Conservation (phyloP, 2,113 vertebrate species). For the Stegostoma tigrinum region DNA sequence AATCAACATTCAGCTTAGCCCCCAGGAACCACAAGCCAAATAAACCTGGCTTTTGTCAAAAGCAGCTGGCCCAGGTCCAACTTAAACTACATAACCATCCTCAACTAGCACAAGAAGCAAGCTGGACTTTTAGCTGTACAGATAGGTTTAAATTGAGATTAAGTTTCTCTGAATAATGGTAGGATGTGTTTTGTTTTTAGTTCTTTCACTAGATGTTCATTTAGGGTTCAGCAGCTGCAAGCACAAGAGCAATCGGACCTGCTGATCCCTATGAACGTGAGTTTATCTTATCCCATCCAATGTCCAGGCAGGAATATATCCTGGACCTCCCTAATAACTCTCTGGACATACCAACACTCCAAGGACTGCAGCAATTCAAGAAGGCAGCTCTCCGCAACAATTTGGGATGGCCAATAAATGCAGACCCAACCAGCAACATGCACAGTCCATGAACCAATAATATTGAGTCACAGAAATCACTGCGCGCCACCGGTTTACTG, state of each 20-base stretch:
- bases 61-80: conserved; percentile 6
- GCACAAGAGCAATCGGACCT: background rate
- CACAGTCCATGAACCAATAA: no score
- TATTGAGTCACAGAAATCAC: background rate
- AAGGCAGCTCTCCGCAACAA: no score
- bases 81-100: background rate
- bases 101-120: background rate
- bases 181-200: background rate
- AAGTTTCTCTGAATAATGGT: background rate
- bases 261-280: background rate
- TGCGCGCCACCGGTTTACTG: background rate
- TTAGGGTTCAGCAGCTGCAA: background rate
- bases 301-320: background rate
- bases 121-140: no score
- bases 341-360: no score
- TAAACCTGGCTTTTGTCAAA: conserved; percentile 22
- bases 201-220: background rate
- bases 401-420: no score
- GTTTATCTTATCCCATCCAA: background rate
- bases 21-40: background rate
- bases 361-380: no score
- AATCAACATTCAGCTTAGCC: background rate
- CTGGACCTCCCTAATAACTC: no score
- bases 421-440: no score
- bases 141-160: background rate